Conservation (phyloP, 2,113 vertebrate genomes). For the Gallinago jamesoni region DNA sequence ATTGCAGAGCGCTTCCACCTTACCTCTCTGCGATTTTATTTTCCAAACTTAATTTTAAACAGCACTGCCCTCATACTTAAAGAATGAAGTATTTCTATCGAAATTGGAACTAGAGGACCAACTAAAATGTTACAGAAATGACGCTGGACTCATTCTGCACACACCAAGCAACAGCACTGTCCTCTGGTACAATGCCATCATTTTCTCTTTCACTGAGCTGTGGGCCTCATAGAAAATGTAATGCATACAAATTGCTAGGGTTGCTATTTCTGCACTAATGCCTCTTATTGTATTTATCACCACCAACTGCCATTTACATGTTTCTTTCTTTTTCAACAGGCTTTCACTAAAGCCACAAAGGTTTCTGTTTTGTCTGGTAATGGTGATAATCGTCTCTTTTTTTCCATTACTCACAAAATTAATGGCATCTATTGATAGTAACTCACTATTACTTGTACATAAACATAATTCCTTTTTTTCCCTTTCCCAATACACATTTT, state of each 20-base stretch:
- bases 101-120: background rate
- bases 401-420: background rate
- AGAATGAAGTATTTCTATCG: background rate
- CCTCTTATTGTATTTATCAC: constrained; percentile 18
- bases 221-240: background rate
- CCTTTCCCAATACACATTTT: background rate
- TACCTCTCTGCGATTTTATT: background rate
- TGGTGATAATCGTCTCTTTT: background rate
- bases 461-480: background rate
- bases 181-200: background rate
- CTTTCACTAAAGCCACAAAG: background rate
- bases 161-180: background rate
- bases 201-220: background rate
- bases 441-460: background rate
- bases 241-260: background rate
- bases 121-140: background rate
- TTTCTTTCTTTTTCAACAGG: constrained; percentile 26
- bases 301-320: background rate
- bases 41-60: background rate
- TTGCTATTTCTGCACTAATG: constrained; percentile 11
- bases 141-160: background rate
- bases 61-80: background rate
- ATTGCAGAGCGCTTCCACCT: background rate
- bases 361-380: background rate
- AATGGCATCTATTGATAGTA: background rate